Percentiles rank a stretch among this genome's conserved stretches.
Evolutionary conservation across 1,140 invertebrate species (phyloP).

Genomic region (Drosophila watanabei): DNA sequence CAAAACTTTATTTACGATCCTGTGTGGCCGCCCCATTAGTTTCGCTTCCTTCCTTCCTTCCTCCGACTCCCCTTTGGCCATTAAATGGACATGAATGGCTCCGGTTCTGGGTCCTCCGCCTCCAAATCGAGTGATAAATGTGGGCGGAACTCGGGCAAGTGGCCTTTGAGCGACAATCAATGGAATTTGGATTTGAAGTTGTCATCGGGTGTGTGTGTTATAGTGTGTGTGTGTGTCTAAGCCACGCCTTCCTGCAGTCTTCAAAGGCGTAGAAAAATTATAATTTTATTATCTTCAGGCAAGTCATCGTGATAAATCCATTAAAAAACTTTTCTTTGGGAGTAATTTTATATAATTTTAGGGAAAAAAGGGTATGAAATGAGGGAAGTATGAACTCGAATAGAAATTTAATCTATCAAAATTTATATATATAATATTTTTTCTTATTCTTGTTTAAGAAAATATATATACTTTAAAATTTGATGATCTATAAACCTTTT

Average conservation of each 20-base stretch:
- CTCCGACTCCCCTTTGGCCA: conserved; percentile 30
- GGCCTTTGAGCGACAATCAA: conserved; percentile 54
- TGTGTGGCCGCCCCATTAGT: conserved; percentile 48
- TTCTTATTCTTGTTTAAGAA: background rate
- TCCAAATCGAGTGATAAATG: conserved; percentile 47
- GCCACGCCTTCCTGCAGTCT: conserved; percentile 20
- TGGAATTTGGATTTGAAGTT: conserved; percentile 47
- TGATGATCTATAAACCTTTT: too few species aligned
- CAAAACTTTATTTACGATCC: conserved; percentile 66
- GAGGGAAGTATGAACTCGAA: background rate
- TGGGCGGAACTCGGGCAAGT: conserved; percentile 43
- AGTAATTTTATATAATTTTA: background rate
- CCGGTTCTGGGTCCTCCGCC: background rate
- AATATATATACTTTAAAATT: background rate
- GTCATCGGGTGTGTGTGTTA: conserved; percentile 22
- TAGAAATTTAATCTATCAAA: background rate
- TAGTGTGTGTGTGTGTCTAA: background rate
- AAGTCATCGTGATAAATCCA: background rate
- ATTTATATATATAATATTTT: background rate
- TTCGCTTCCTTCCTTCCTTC: conserved; percentile 32
- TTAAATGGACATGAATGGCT: conserved; percentile 62
- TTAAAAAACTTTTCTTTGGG: background rate
- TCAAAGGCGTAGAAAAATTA: conserved; percentile 17
- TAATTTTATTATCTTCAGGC: conserved; percentile 47
- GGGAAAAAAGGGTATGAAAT: background rate